Evolutionary conservation across 2,797 vertebrate species (phyloP), one percentile per base, ranked within the genome.

Genomic region (Meda fulgida): DNA sequence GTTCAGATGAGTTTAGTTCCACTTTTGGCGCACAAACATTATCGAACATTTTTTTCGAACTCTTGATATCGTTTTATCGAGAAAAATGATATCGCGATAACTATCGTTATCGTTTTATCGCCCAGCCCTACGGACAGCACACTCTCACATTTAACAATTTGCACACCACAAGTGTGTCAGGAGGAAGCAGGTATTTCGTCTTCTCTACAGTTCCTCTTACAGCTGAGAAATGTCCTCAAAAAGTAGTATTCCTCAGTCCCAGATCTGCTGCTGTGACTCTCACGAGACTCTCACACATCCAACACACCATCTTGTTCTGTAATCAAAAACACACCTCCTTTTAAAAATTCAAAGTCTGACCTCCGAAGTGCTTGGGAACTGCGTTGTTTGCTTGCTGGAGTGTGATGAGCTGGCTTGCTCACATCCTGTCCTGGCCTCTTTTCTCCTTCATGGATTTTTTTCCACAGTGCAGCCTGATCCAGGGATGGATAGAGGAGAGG

Each of bases 401-500:
- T 83, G 40, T 75, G 81, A 76, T 76, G 71, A 51, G 58, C 40
- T 75, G 80, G 51, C 84, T 81, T 51, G 60, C 80, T 78, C 66
- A 78, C 65, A 63, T 70, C 85, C 80, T 72, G 46, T 60, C 48
- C 75, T 65, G 71, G 43, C 38, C 66, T 63, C 63, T 66, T 40
- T 60, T 60, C 80, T 71, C 67, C 80, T 81, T 72, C 36, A 29
- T 29, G 34, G 72, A 79, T 36, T 77, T 69, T 60, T 84, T 77
- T 69, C 82, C 73, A 84, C 78, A 71, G 70, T 34, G 36, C 43
- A 34, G 71, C 21, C 58, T 21, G 21, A 53, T 58, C 48, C 63
- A 78, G 66, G 23, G 66, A 78, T 78, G 63, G 88, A 81, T 84
- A 40, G 81, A 87, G 53, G 77, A 80, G 51, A 81, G 38, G 67